Evolutionary conservation across 2,888 invertebrate genomes (phyloP).

Genomic region (Mellilla xanthometata): DNA sequence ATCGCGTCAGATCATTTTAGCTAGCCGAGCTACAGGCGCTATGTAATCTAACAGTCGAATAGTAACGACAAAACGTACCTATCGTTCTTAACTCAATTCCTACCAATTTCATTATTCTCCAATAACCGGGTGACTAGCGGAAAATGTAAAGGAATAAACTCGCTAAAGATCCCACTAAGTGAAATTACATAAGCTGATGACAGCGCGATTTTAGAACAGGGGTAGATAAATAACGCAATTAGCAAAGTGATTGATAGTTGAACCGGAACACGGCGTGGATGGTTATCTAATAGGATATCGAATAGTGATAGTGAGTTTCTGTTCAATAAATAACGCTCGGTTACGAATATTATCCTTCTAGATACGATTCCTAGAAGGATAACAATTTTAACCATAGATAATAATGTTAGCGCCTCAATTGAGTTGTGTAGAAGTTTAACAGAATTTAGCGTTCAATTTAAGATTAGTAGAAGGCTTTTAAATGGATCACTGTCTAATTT

Average conservation of each 20-base stretch:
- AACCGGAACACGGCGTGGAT: conserved; percentile 22
- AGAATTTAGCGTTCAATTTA: no score
- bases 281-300: conserved; percentile 18
- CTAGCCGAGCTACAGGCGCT: no score
- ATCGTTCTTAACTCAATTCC: conserved; percentile 17
- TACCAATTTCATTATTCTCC: conserved; percentile 39
- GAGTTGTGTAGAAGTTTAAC: no score
- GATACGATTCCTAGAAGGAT: no score
- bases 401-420: no score
- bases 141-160: conserved; percentile 59
- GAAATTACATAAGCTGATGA: conserved; percentile 72
- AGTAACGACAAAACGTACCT: no score
- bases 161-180: conserved; percentile 63
- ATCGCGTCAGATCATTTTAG: no score
- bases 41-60: no score
- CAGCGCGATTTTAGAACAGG: conserved; percentile 58
- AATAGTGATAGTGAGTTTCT: conserved; percentile 1
- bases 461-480: no score
- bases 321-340: conserved; percentile 11
- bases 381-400: no score
- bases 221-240: conserved; percentile 73
- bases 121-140: conserved; percentile 45
- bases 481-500: no score
- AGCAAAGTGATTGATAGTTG: conserved; percentile 70
- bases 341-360: no score